Conservation (phyloP, 2,113 vertebrate species). For the Pleuronectes platessa region DNA sequence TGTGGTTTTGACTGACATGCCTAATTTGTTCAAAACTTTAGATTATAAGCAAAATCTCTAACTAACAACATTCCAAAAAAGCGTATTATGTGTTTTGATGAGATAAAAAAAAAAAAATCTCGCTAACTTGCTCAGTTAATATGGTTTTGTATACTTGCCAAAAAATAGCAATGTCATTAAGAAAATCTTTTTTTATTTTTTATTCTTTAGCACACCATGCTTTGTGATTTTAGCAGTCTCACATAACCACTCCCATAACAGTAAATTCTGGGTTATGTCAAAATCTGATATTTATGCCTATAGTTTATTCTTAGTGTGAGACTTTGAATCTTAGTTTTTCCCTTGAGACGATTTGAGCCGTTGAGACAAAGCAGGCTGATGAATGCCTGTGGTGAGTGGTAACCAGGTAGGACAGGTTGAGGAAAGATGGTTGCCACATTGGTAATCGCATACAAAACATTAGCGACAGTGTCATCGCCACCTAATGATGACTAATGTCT, state of each 20-base stretch:
- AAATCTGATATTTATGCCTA: neutral
- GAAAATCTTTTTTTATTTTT: no score
- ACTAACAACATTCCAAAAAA: no score
- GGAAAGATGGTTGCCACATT: slow-evolving; percentile 90
- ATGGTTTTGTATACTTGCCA: no score
- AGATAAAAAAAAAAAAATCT: no score
- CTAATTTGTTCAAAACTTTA: no score
- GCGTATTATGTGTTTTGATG: no score
- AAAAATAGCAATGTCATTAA: no score
- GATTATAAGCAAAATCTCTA: no score
- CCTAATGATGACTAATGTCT: slow-evolving; percentile 98
- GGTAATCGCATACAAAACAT: slow-evolving; percentile 90
- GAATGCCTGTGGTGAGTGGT: slow-evolving; percentile 85
- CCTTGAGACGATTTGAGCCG: neutral
- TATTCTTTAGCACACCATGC: no score
- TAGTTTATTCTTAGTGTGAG: neutral
- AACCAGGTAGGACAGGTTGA: slow-evolving; percentile 89
- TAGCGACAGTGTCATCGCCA: slow-evolving; percentile 89
- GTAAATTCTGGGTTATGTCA: neutral
- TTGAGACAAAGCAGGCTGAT: slow-evolving; percentile 72
- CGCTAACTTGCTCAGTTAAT: no score
- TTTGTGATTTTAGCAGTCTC: neutral
- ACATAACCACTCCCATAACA: neutral
- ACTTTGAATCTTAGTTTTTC: no score
- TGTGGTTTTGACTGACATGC: no score